phyloP scores from a whole-genome alignment of 2,888 invertebrate genomes.

The Conistra vaccinii region DNA sequence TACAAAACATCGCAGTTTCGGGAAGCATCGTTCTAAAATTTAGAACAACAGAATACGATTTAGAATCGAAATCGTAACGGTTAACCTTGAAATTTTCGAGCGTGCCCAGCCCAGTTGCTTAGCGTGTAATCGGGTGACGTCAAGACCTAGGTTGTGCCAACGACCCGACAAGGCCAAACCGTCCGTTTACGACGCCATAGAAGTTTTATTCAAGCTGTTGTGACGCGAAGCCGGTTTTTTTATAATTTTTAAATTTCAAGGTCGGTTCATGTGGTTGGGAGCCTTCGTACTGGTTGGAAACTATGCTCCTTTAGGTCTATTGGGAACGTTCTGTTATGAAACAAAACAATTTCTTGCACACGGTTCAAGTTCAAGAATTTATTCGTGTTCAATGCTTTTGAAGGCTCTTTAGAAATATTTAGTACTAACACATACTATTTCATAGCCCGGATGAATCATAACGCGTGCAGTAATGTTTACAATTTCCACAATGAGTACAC shows the following conservation, averaged over 20 bases:
- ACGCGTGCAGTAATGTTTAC: neutral
- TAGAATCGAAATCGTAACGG: conserved; percentile 44
- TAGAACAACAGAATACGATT: neutral
- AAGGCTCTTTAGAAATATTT: neutral
- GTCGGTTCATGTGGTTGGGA: conserved; percentile 31
- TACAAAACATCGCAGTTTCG: conserved; percentile 39
- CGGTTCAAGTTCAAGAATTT: conserved; percentile 19
- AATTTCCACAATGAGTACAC: neutral
- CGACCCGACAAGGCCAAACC: conserved; percentile 79
- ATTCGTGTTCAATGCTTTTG: neutral
- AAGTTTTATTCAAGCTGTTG: conserved; percentile 72
- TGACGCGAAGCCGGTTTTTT: conserved; percentile 68
- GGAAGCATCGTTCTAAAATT: conserved; percentile 49
- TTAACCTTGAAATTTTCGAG: conserved; percentile 63
- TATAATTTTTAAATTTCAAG: conserved; percentile 59
- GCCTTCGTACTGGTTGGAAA: neutral
- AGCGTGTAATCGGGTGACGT: conserved; percentile 74
- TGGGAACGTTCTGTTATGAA: neutral
- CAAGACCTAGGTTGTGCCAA: conserved; percentile 77
- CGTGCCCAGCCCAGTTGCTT: conserved; percentile 63
- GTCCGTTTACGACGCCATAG: conserved; percentile 75
- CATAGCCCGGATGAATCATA: neutral
- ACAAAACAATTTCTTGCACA: too few relatives aligned
- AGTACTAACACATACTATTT: neutral
- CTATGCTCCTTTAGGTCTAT: neutral